Evolutionary conservation across 1,140 invertebrate genomes (phyloP), one percentile per base, ranked within the genome.

Genomic region (Leptinotarsa texana): DNA sequence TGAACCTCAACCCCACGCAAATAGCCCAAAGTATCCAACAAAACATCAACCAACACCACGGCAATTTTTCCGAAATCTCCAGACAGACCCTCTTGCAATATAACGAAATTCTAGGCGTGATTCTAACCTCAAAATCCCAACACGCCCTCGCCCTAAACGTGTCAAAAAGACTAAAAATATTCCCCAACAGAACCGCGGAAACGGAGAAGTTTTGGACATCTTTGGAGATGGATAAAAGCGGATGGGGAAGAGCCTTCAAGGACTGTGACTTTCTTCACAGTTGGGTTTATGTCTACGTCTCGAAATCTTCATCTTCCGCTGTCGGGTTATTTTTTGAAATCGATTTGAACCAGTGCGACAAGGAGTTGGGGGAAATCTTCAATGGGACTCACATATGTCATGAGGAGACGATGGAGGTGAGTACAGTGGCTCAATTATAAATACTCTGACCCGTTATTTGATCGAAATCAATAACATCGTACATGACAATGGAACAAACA

Each of bases 331-430:
- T 86, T 71, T 77, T 84, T 27, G 75, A 78, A 3, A 76, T 86
- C 24, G 77, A 80, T 18, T 68, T 86, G 68, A 83, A 87, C 78
- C 85, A 85, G 73, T 87, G 86, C 77, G 84, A 86, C 73, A 76
- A 82, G 0, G 77, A 72, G 24, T 74, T 85, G 66, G 77, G 76
- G 3, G 82, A 84, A 33, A 77, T 85, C 11, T 85, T 86, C 69
- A 82, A 80, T n/a, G 83, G 81, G 22, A 76, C 65, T 13, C 82
- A 85, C 68, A 80, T 79, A 51, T 87, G 86, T 75, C 82, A 86
- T 72, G 73, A 77, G 13, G 71, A 82, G 51, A 81, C 85, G 8
- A 85, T 84, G 48, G 79, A 75, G 76, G 86, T 86, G 80, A 81
- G 80, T 81, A 57, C 17, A 8, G 1, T 42, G 6, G 33, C 11